Evolutionary conservation across 1,140 invertebrate species (phyloP).

Genomic region (Drosophila chauvacae): DNA sequence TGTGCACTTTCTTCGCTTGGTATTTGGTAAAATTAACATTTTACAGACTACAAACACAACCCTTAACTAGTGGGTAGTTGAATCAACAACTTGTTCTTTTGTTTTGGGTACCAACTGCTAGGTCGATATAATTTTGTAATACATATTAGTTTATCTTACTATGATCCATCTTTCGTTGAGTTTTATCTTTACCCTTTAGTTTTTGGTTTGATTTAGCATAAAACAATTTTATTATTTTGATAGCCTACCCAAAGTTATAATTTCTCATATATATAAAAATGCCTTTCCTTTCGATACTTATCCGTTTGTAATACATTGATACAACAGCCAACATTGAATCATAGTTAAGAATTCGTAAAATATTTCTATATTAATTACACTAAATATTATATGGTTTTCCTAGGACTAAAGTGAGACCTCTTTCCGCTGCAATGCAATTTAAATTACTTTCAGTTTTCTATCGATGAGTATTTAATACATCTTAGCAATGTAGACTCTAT

Average conservation of each 20-base stretch:
- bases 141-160: slow-evolving; percentile 7
- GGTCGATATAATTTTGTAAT: slow-evolving; percentile 1
- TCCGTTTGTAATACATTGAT: slow-evolving; percentile 24
- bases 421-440: slow-evolving; percentile 8
- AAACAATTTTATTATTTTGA: slow-evolving; percentile 13
- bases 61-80: slow-evolving; percentile 43
- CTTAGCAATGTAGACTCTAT: not conserved
- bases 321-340: slow-evolving; percentile 45
- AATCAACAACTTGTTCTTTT: slow-evolving; percentile 22
- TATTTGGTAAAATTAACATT: slow-evolving; percentile 19
- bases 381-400: not conserved
- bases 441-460: slow-evolving; percentile 13
- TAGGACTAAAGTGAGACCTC: slow-evolving; percentile 31
- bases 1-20: slow-evolving; percentile 5
- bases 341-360: slow-evolving; percentile 18
- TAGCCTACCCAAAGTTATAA: slow-evolving; percentile 15
- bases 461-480: slow-evolving; percentile 56
- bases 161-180: slow-evolving; percentile 1
- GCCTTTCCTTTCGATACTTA: slow-evolving; percentile 1
- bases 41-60: slow-evolving; percentile 33
- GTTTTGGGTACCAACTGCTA: not conserved
- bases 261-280: slow-evolving; percentile 24
- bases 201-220: slow-evolving; percentile 27
- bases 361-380: not conserved
- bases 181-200: slow-evolving; percentile 6